These are phyloP conservation scores for Natrix natrix DNA, from an alignment of 2,797 vertebrate species.

Conservation along the genomic window DNA sequence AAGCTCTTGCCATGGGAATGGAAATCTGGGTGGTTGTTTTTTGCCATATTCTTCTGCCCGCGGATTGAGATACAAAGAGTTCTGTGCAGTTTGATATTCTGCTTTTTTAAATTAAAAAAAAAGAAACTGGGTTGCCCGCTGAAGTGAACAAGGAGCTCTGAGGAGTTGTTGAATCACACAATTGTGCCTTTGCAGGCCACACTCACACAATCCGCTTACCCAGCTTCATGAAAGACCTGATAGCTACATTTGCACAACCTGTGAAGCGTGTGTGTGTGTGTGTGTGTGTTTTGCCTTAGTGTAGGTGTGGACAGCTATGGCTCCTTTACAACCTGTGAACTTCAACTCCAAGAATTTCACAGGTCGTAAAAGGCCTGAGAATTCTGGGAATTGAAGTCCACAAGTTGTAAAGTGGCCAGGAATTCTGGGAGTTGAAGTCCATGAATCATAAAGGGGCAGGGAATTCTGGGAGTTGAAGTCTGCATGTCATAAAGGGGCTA, in stretches of 20 bases:
- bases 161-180: not conserved
- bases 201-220: not conserved
- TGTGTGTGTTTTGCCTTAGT: not conserved
- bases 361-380: not conserved
- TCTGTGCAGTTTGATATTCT: not conserved
- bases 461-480: no score
- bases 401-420: no score
- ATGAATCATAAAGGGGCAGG: rapidly evolving
- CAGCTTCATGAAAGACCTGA: not conserved
- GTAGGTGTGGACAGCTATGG: not conserved
- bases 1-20: conserved; percentile 12
- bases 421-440: no score
- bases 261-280: not conserved
- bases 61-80: not conserved
- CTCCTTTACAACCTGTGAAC: not conserved
- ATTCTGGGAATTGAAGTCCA: not conserved
- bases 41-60: not conserved
- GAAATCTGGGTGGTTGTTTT: not conserved
- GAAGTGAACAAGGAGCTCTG: not conserved
- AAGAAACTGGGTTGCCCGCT: not conserved
- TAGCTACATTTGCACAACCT: not conserved
- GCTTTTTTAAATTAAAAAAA: no score
- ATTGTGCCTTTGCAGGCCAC: not conserved
- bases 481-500: no score
- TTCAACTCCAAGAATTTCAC: no score